These are phyloP conservation scores for Chaenodraco wilsoni DNA, from an alignment of 2,797 vertebrate genomes.

Conservation along the genomic window DNA sequence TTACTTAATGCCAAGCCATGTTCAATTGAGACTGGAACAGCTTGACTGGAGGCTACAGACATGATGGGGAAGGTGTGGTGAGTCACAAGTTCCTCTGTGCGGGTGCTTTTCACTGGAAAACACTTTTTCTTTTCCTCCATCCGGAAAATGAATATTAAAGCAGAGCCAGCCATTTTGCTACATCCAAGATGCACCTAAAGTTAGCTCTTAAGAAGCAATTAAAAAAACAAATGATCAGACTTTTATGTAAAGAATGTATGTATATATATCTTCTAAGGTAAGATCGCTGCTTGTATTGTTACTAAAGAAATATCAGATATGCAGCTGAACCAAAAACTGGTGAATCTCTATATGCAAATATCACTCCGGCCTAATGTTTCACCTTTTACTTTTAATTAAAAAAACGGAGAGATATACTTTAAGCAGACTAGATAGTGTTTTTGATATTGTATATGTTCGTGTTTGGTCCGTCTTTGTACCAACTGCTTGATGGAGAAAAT, in stretches of 20 bases:
- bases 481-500: conserved; percentile 46
- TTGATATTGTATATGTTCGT: conserved; percentile 43
- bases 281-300: conserved; percentile 2
- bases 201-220: conserved; percentile 18
- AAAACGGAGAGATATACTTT: not conserved
- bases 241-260: conserved; percentile 8
- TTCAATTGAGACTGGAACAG: conserved; percentile 55
- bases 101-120: conserved; percentile 42
- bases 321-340: not conserved
- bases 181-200: conserved; percentile 34
- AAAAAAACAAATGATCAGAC: conserved; percentile 4
- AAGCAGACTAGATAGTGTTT: conserved; percentile 31
- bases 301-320: not conserved
- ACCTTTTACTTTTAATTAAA: too few relatives aligned
- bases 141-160: conserved; percentile 31
- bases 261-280: conserved; percentile 15
- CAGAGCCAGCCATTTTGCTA: conserved; percentile 20
- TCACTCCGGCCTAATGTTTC: too few relatives aligned
- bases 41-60: conserved; percentile 67
- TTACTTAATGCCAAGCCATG: conserved; percentile 51
- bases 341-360: too few relatives aligned
- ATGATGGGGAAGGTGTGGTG: conserved; percentile 58
- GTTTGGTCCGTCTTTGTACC: conserved; percentile 31
- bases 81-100: conserved; percentile 51
- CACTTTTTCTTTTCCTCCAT: conserved; percentile 17